Evolutionary conservation across 2,797 vertebrate species (phyloP).

Genomic region (Sebastiscus tertius): DNA sequence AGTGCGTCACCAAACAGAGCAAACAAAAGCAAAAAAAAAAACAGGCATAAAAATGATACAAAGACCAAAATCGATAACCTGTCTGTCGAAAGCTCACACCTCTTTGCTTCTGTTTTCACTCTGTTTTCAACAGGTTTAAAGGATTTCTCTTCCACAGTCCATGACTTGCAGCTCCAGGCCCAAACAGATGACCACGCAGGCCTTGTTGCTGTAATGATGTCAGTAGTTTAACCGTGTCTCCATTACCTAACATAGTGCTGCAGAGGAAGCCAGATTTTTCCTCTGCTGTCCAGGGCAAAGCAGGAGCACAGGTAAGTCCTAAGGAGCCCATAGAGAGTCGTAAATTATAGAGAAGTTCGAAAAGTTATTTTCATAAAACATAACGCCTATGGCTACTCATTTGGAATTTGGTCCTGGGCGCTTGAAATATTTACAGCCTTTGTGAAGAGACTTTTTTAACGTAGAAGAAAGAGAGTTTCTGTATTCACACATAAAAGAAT

Average conservation of each 20-base stretch:
- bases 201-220: slow-evolving; percentile 46
- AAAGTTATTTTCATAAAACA: slow-evolving; percentile 57
- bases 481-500: neutral
- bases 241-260: slow-evolving; percentile 20
- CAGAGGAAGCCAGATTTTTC: slow-evolving; percentile 5
- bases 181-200: slow-evolving; percentile 6
- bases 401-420: slow-evolving; percentile 18
- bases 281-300: slow-evolving; percentile 7
- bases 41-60: neutral
- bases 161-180: slow-evolving; percentile 6
- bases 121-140: slow-evolving; percentile 2
- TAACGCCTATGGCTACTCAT: slow-evolving; percentile 36
- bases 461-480: neutral
- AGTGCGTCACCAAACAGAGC: neutral
- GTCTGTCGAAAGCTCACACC: neutral
- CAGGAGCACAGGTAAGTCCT: slow-evolving; percentile 8
- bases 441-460: neutral
- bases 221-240: slow-evolving; percentile 29
- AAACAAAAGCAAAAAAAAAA: neutral
- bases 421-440: slow-evolving; percentile 46
- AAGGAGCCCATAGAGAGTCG: slow-evolving; percentile 9
- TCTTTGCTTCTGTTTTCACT: slow-evolving; percentile 18
- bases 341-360: slow-evolving; percentile 40
- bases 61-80: slow-evolving; percentile 26
- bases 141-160: slow-evolving; percentile 14